Evolutionary conservation across 2,113 vertebrate species (phyloP).

Genomic region (Himantopus leucocephalus): DNA sequence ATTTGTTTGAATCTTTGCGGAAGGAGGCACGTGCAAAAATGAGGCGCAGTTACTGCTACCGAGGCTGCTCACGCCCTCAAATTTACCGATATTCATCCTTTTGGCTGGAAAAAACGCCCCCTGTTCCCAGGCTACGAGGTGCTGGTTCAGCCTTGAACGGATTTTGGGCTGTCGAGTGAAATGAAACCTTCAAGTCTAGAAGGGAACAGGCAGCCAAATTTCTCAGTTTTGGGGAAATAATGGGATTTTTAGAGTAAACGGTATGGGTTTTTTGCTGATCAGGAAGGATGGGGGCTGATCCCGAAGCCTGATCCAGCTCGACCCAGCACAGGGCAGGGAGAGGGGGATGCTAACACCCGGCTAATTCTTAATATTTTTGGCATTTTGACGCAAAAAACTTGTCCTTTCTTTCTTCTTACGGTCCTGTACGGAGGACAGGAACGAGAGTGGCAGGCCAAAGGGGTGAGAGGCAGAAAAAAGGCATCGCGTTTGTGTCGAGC

Average conservation of each 20-base stretch:
- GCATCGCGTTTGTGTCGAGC: background rate
- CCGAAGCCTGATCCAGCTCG: background rate
- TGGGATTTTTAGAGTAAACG: background rate
- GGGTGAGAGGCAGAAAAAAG: conserved; percentile 28
- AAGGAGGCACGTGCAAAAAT: conserved; percentile 8
- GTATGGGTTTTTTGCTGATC: background rate
- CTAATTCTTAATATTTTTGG: background rate
- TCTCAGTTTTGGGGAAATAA: background rate
- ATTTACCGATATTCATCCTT: background rate
- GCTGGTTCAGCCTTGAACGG: background rate
- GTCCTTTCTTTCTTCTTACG: background rate
- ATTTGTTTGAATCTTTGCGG: background rate
- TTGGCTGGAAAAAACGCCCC: background rate
- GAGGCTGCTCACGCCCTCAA: background rate
- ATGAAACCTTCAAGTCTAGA: background rate
- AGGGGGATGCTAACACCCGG: background rate
- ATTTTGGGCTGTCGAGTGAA: background rate
- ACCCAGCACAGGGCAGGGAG: background rate
- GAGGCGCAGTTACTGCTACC: background rate
- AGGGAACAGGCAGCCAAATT: background rate
- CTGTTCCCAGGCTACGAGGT: background rate
- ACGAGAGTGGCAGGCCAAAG: background rate
- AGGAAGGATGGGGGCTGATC: background rate
- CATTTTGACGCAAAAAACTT: background rate
- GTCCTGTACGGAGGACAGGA: background rate